These are phyloP conservation scores for Mormyrus proboscirostris DNA, from an alignment of 2,797 vertebrate genomes.

Conservation along the genomic window DNA sequence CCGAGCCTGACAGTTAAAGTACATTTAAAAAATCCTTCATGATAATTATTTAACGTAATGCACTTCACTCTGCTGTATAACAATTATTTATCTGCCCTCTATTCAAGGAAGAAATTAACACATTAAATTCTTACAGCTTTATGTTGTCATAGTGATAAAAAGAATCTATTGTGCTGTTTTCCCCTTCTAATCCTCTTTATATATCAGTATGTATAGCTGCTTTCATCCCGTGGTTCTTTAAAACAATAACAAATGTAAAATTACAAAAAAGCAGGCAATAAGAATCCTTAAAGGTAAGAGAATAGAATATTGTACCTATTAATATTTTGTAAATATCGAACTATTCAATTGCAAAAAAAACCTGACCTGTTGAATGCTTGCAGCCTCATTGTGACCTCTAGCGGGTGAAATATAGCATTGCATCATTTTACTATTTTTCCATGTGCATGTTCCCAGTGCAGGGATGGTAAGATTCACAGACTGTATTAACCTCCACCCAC, in stretches of 20 bases:
- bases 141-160: too few relatives aligned
- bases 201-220: background rate
- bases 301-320: background rate
- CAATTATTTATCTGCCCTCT: too few relatives aligned
- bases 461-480: too few relatives aligned
- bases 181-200: background rate
- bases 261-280: too few relatives aligned
- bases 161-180: background rate
- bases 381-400: background rate
- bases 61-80: too few relatives aligned
- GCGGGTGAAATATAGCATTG: background rate
- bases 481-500: too few relatives aligned
- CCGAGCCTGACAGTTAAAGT: too few relatives aligned
- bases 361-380: background rate
- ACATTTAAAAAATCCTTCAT: too few relatives aligned
- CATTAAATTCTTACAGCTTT: too few relatives aligned
- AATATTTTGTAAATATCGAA: background rate
- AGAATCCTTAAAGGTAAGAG: background rate
- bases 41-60: too few relatives aligned
- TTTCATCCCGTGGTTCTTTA: background rate
- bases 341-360: background rate
- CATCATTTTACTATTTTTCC: background rate
- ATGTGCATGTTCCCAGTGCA: too few relatives aligned
- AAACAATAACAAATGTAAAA: background rate
- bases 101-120: too few relatives aligned